Base-by-base conservation (phyloP, 2,888 invertebrate genomes). In the Rotaria magnacalcarata region DNA sequence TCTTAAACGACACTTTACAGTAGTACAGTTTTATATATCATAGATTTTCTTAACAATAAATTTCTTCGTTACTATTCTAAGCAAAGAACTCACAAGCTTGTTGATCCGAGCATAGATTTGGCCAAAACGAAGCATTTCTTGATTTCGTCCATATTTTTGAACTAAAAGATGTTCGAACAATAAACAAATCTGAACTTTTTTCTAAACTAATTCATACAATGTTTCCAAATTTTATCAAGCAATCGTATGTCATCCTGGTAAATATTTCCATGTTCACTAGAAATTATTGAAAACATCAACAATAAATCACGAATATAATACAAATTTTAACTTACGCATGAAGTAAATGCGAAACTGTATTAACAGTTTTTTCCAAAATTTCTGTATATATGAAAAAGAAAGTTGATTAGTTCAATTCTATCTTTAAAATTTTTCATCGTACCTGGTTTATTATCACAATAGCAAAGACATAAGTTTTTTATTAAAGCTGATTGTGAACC, bases 131-230 rank as follows among this genome's bases (percentile, higher is more conserved):
- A 80, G 43, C 80, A 47, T 47, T n/a, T 80, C 80, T 80, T 80
- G 80, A 80, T 80, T 80, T 80, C 80, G 24, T 47, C 80, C 80
- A 80, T 80, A 80, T 80, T 80, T 80, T 80, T 80, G 47, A 80
- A 80, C 80, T 80, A 80, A 24, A 43, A 41, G 34, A 8, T 41
- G 19, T 19, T 5, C 52, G 16, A 52, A 1, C 24, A 7, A 47
- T 43, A 41, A 24, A n/a, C 24, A 47, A 47, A 21, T 43, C 5
- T 24, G 5, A 19, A 11, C 4, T 6, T 34, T 1, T 34, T 27
- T 19, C 21, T 16, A 34, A 67, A 11, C 5, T 34, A 19, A 16
- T 41, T 24, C 47, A 24, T 80, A 80, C 80, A 80, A 80, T 80
- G 47, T 47, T 80, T 80, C 80, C 80, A 80, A n/a, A 80, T 80